Evolutionary conservation across 2,113 vertebrate genomes (phyloP).

Genomic region (Campylorhamphus procurvoides): DNA sequence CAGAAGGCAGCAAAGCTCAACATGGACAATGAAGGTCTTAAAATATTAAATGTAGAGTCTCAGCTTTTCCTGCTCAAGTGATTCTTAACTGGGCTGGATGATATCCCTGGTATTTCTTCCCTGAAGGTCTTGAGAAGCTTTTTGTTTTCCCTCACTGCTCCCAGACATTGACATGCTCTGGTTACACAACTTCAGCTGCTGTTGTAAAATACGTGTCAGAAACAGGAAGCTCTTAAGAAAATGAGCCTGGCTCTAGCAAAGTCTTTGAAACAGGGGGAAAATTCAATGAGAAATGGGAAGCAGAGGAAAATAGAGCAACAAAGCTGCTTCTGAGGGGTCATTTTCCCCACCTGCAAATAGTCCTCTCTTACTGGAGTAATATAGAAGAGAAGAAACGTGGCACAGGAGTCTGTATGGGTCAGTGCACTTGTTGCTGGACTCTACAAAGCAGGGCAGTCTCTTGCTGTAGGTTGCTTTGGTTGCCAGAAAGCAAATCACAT

Average conservation of each 20-base stretch:
- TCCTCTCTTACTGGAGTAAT: background rate
- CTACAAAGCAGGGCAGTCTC: background rate
- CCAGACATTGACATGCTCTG: background rate
- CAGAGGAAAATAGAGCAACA: background rate
- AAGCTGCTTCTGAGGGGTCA: background rate
- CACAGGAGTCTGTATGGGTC: background rate
- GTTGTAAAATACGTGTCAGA: background rate
- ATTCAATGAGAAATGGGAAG: background rate
- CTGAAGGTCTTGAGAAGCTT: background rate
- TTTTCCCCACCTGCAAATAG: background rate
- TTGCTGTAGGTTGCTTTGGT: background rate
- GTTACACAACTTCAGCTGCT: background rate
- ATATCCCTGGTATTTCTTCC: background rate
- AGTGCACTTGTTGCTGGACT: background rate
- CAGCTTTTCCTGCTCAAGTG: background rate
- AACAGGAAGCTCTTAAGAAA: background rate
- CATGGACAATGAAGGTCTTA: background rate
- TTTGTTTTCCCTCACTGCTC: background rate
- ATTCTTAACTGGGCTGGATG: background rate
- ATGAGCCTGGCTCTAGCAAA: background rate
- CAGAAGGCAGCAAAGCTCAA: background rate
- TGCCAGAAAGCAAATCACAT: background rate
- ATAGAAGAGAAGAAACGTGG: background rate
- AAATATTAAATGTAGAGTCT: background rate
- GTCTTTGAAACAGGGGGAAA: background rate